Base-by-base conservation (phyloP, 2,888 invertebrate species). In the Diarsia mendica region DNA sequence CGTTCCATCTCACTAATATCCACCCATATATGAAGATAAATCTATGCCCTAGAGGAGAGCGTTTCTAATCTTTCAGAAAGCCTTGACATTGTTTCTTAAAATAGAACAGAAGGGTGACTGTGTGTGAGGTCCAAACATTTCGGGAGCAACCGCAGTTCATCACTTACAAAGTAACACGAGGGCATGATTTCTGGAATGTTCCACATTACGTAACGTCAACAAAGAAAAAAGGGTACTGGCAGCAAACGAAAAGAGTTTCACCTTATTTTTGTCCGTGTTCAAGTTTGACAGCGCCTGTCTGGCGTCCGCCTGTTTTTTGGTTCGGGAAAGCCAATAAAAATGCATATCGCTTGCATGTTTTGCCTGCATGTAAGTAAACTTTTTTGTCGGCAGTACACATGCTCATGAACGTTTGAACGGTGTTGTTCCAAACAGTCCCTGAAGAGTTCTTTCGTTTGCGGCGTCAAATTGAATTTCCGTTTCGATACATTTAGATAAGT, bases 381-480 rank as follows among this genome's bases (percentile, higher is more conserved):
- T 10, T 69, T 74, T 80, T 33, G 60, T 66, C 28, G 49, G 49
- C 67, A 20, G 55, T 66, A 72, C 69, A 77, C 70, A 76, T 80
- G 84, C 77, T 82, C 80, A 83, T 79, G 68, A 77, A 72, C 75
- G 65, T 71, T 72, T 77, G 67, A 58, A 75, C 73, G 72, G 83
- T 83, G 77, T 82, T 82, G 80, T 83, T 84, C 77, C 77, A 67
- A 67, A 83, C 64, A 67, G 75, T 88, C 89, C 88, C 84, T 74
- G 78, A 87, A 84, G 88, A 86, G 84, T 82, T 84, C 83, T 86
- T 85, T 77, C 83, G 82, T 73, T 80, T 83, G 85, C 84, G 82
- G 84, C 81, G 77, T 86, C 86, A 82, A 89, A 91, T 88, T 89
- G 87, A 90, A 89, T 91, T 90, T 85, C 87, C 85, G 84, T 85